phyloP scores from a whole-genome alignment of 2,113 vertebrate species.

The Telmatochromis brichardi region DNA sequence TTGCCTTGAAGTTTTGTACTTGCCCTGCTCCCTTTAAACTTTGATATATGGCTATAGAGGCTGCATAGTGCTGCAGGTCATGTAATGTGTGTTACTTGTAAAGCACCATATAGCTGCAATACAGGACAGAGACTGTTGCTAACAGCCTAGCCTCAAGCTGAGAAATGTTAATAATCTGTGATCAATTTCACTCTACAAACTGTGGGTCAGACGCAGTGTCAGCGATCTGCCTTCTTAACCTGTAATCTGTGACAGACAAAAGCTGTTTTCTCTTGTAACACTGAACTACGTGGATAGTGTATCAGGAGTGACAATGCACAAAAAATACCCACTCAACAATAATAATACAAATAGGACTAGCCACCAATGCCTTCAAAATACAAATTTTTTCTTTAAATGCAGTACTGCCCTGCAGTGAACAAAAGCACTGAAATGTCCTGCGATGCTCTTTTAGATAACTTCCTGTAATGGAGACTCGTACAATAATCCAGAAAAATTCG shows the following conservation, averaged over 20 bases:
- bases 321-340: not conserved
- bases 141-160: conserved; percentile 51
- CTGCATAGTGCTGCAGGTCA: conserved; percentile 25
- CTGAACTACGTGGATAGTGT: not conserved
- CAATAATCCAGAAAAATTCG: not conserved
- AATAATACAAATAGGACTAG: conserved; percentile 15
- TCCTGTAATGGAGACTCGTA: not conserved
- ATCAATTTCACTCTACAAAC: conserved; percentile 25
- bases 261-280: conserved; percentile 7
- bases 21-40: conserved; percentile 46
- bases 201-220: conserved; percentile 18
- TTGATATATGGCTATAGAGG: conserved; percentile 28
- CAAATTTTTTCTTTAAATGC: not conserved
- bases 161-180: conserved; percentile 44
- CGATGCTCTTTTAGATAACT: not conserved
- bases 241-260: conserved; percentile 24
- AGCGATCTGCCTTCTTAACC: conserved; percentile 7
- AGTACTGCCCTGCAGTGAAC: not conserved
- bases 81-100: conserved; percentile 32
- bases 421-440: not conserved
- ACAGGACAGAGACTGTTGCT: conserved; percentile 66
- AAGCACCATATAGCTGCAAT: conserved; percentile 55
- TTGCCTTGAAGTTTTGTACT: conserved; percentile 59
- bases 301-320: conserved; percentile 24
- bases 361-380: conserved; percentile 44